These are phyloP conservation scores for Hexactinellida sp. DNA, from an alignment of 37 sponge, comb jelly and placozoan species.

Conservation along the genomic window DNA sequence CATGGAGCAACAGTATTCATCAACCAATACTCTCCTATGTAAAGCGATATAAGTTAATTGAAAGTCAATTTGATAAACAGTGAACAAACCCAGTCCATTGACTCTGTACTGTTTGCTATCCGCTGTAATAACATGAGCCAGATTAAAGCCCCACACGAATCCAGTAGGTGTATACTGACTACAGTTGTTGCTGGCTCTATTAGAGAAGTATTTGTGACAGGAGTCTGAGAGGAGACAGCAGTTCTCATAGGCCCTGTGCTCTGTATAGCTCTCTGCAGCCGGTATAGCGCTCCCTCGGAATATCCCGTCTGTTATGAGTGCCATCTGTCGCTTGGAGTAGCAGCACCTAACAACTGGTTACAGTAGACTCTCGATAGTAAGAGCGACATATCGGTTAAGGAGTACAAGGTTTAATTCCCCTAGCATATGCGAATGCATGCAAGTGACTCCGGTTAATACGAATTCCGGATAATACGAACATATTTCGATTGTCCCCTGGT, in stretches of 20 bases:
- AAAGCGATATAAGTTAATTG: too few relatives aligned
- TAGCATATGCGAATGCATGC: too few relatives aligned
- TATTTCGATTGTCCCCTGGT: background rate
- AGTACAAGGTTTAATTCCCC: too few relatives aligned
- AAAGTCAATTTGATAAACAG: background rate
- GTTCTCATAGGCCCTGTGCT: conserved; percentile 17
- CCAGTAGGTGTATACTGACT: background rate
- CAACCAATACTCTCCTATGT: background rate
- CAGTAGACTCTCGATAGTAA: too few relatives aligned
- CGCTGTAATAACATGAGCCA: conserved; percentile 53
- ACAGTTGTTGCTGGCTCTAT: conserved; percentile 30
- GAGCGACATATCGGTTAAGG: too few relatives aligned
- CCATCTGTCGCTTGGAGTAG: background rate
- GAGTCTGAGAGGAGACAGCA: conserved; percentile 29
- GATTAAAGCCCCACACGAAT: conserved; percentile 42
- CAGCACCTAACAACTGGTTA: conserved; percentile 6
- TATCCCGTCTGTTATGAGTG: background rate
- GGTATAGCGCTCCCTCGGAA: background rate
- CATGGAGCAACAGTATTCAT: background rate
- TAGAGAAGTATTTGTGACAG: conserved; percentile 22
- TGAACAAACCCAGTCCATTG: conserved; percentile 59
- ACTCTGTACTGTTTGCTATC: conserved; percentile 43
- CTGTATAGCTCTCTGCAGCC: background rate
- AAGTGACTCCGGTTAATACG: too few relatives aligned
- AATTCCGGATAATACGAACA: too few relatives aligned